Conservation (phyloP, 2,888 invertebrate genomes). For the Athripsodes cinereus region DNA sequence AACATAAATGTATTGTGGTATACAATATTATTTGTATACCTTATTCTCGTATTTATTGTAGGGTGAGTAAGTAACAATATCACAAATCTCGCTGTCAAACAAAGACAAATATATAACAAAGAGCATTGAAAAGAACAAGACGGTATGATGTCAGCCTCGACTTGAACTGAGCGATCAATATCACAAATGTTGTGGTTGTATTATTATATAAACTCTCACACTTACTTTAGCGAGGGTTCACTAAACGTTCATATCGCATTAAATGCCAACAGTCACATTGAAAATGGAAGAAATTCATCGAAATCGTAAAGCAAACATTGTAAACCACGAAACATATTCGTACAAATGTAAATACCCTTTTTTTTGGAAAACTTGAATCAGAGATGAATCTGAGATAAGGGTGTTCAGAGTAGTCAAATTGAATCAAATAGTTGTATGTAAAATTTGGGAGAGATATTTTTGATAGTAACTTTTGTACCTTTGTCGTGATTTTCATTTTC, state of each 20-base stretch:
- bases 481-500: no score
- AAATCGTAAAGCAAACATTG: neutral
- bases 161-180: conserved; percentile 27
- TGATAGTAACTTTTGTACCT: no score
- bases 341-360: neutral
- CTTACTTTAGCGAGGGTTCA: conserved; percentile 11
- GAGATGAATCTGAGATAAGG: no score
- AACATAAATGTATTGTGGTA: conserved; percentile 19
- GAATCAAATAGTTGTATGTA: no score
- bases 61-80: neutral
- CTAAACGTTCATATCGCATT: neutral
- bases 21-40: conserved; percentile 5
- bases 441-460: no score
- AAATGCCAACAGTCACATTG: neutral
- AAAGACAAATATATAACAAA: conserved; percentile 11
- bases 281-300: conserved; percentile 9
- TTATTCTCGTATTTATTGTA: no score
- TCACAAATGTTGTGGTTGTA: conserved; percentile 29
- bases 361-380: no score
- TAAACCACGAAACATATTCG: no score
- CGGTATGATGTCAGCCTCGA: conserved; percentile 16
- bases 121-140: neutral
- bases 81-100: conserved; percentile 6
- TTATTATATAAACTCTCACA: conserved; percentile 21
- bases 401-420: no score